A percentile compares a stretch with the other conserved stretches of the same genome.
phyloP scores from a whole-genome alignment of 2,797 vertebrate species.

The Enteromius paludinosus region DNA sequence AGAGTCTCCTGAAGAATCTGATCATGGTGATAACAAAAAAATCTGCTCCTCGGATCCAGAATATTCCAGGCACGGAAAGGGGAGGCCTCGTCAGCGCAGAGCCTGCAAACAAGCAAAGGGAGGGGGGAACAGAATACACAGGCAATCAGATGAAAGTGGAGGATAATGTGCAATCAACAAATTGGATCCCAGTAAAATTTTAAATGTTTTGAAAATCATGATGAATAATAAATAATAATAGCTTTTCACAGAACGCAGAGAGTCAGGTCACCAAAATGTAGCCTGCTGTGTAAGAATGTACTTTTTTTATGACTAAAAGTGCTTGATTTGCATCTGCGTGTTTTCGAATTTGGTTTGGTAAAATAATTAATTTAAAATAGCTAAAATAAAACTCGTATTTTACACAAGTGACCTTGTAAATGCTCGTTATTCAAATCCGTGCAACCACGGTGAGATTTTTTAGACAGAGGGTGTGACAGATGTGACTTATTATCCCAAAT shows the following conservation, averaged over 20 bases:
- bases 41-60: slow-evolving; percentile 45
- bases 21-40: slow-evolving; percentile 65
- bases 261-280: slow-evolving; percentile 29
- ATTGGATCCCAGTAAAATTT: slow-evolving; percentile 38
- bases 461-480: slow-evolving; percentile 12
- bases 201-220: slow-evolving; percentile 46
- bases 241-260: slow-evolving; percentile 1
- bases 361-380: not conserved
- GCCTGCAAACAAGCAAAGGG: slow-evolving; percentile 65
- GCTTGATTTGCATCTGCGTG: not conserved
- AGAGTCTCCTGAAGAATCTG: slow-evolving; percentile 56
- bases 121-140: slow-evolving; percentile 48
- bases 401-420: not conserved
- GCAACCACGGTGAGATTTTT: not conserved
- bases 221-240: slow-evolving; percentile 56
- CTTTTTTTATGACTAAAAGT: not conserved
- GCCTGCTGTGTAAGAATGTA: not conserved
- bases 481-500: slow-evolving; percentile 31
- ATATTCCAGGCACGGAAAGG: slow-evolving; percentile 20
- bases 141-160: slow-evolving; percentile 55
- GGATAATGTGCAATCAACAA: slow-evolving; percentile 46
- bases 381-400: not conserved
- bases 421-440: not conserved
- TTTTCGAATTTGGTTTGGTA: not conserved
- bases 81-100: slow-evolving; percentile 47